Conservation (phyloP, 2,888 invertebrate genomes). For the Eudasyphora cyanicolor region DNA sequence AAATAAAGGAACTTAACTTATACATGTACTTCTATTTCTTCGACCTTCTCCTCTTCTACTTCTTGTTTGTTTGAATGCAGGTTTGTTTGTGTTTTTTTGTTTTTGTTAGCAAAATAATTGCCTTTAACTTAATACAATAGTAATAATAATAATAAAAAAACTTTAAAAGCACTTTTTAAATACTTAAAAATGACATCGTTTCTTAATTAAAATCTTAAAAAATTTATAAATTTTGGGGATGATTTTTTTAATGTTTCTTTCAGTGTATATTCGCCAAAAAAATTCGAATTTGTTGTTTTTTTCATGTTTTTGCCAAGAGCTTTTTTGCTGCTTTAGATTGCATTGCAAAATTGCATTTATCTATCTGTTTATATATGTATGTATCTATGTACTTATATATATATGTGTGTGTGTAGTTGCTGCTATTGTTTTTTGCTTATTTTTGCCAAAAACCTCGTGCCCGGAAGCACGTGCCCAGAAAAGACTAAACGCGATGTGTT, state of each 20-base stretch:
- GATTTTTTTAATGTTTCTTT: neutral
- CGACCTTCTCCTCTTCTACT: no score
- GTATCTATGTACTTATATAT: no score
- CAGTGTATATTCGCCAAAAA: slow-evolving; percentile 8
- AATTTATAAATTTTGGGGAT: slow-evolving; percentile 9
- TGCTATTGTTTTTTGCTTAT: neutral
- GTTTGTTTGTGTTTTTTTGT: neutral
- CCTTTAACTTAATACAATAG: no score
- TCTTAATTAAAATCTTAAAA: slow-evolving; percentile 9
- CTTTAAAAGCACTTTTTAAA: slow-evolving; percentile 33
- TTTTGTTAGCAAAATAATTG: no score
- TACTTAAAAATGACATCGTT: neutral
- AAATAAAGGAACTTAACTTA: slow-evolving; percentile 32
- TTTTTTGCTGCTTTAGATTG: no score
- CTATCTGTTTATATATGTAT: no score
- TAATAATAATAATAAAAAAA: slow-evolving; percentile 11
- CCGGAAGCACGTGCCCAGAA: slow-evolving; percentile 57
- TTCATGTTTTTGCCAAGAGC: neutral
- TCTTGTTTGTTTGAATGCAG: neutral
- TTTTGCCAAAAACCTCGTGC: slow-evolving; percentile 52
- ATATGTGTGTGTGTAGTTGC: no score
- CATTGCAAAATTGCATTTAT: no score
- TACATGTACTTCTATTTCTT: neutral
- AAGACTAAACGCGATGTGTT: slow-evolving; percentile 80
- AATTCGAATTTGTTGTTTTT: neutral